Percentiles rank a stretch among this genome's conserved stretches.
These are phyloP conservation scores for Albula glossodonta DNA, from an alignment of 2,113 vertebrate genomes.

Conservation along the genomic window DNA sequence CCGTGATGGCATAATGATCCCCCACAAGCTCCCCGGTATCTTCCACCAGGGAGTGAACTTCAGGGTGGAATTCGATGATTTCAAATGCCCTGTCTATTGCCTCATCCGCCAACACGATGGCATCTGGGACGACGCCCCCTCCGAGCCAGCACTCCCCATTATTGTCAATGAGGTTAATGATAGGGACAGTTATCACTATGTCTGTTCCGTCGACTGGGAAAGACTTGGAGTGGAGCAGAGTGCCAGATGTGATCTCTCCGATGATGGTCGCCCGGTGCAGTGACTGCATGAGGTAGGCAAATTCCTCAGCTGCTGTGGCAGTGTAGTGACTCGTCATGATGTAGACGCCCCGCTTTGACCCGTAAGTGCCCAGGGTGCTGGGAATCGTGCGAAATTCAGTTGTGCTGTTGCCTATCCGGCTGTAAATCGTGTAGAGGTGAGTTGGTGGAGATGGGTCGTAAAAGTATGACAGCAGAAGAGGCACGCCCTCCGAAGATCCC, in stretches of 20 bases:
- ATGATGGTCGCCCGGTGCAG: slow-evolving; percentile 79
- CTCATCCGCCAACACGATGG: slow-evolving; percentile 83
- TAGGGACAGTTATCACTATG: slow-evolving; percentile 72
- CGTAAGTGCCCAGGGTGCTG: slow-evolving; percentile 66
- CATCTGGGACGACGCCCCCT: slow-evolving; percentile 84
- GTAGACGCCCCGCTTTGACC: slow-evolving; percentile 73
- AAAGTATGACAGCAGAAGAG: slow-evolving; percentile 80
- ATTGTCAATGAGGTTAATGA: slow-evolving; percentile 84
- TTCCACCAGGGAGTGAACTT: slow-evolving; percentile 67
- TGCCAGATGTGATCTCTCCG: slow-evolving; percentile 85
- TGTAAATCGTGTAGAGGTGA: slow-evolving; percentile 78
- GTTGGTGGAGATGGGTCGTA: slow-evolving; percentile 60
- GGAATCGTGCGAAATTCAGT: slow-evolving; percentile 67
- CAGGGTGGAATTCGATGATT: slow-evolving; percentile 76
- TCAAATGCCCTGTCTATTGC: slow-evolving; percentile 75
- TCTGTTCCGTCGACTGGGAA: slow-evolving; percentile 65
- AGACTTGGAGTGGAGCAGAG: slow-evolving; percentile 71
- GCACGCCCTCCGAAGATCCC: slow-evolving; percentile 71
- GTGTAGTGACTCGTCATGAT: slow-evolving; percentile 83
- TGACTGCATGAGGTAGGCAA: slow-evolving; percentile 86
- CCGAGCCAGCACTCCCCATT: slow-evolving; percentile 84
- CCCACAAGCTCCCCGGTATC: slow-evolving; percentile 67
- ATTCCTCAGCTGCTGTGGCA: slow-evolving; percentile 79
- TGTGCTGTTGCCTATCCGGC: slow-evolving; percentile 73
- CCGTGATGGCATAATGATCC: slow-evolving; percentile 77